phyloP scores from a whole-genome alignment of 2,113 vertebrate species.

The Oreochromis niloticus region DNA sequence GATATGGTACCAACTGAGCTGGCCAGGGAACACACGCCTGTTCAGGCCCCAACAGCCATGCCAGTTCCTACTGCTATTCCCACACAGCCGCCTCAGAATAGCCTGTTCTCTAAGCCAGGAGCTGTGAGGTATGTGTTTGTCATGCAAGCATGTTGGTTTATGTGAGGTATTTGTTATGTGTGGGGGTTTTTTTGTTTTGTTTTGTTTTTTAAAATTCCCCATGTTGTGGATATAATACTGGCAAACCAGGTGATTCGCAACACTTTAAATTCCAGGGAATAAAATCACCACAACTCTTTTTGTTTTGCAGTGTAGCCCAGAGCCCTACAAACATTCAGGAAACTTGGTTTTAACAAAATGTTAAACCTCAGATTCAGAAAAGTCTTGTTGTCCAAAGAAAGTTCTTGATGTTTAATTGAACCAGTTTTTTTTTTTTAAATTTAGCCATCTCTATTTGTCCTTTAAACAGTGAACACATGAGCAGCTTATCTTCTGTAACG shows the following conservation, averaged over 20 bases:
- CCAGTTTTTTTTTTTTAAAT: background rate
- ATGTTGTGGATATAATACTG: background rate
- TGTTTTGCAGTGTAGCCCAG: background rate
- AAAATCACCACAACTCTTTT: background rate
- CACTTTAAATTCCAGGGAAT: background rate
- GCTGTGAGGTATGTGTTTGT: constrained; percentile 72
- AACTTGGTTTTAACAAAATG: background rate
- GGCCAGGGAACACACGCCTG: constrained; percentile 35
- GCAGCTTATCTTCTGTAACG: constrained; percentile 51
- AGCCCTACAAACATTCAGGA: background rate
- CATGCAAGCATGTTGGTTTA: background rate
- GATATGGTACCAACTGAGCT: constrained; percentile 77
- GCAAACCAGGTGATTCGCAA: background rate
- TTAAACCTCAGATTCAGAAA: background rate
- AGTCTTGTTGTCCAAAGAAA: background rate
- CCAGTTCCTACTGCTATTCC: constrained; percentile 4
- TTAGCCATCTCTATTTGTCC: background rate
- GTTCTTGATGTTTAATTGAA: background rate
- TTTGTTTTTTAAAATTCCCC: background rate
- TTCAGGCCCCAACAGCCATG: constrained; percentile 1
- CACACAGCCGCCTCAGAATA: constrained; percentile 69
- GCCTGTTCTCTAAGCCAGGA: constrained; percentile 84
- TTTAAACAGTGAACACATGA: constrained; percentile 65
- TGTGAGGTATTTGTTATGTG: background rate
- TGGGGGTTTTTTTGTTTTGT: background rate